Conservation (phyloP, 2,888 invertebrate genomes). For the Masnerella sp. region DNA sequence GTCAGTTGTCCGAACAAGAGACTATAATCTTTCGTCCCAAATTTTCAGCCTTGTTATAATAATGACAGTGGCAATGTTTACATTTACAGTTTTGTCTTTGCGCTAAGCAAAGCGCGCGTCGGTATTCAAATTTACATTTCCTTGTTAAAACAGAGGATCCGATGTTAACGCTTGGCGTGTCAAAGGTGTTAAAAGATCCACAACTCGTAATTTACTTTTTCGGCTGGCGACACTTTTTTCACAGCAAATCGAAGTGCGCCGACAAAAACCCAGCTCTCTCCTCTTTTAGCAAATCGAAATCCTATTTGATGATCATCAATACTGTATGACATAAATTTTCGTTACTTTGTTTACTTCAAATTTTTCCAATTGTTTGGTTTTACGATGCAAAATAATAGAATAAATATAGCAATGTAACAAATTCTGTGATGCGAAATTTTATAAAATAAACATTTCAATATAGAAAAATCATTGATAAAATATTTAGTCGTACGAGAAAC, state of each 20-base stretch:
- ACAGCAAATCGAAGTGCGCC: conserved; percentile 17
- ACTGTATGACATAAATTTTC: too few relatives aligned
- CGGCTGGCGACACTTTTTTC: conserved; percentile 23
- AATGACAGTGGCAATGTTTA: conserved; percentile 39
- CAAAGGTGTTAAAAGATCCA: conserved; percentile 44
- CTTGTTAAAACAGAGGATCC: conserved; percentile 42
- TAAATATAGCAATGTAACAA: too few relatives aligned
- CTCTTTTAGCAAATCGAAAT: neutral
- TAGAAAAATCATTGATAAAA: too few relatives aligned
- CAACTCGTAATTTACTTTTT: conserved; percentile 36
- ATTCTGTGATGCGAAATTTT: too few relatives aligned
- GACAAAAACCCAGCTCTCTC: neutral
- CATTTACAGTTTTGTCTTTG: conserved; percentile 42
- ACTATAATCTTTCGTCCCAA: conserved; percentile 19
- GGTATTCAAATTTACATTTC: conserved; percentile 48
- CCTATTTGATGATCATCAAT: too few relatives aligned
- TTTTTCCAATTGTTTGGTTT: too few relatives aligned
- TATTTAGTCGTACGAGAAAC: too few relatives aligned
- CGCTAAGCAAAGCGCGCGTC: conserved; percentile 32
- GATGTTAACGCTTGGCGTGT: conserved; percentile 39
- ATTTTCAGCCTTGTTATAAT: conserved; percentile 25
- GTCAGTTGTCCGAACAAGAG: conserved; percentile 27
- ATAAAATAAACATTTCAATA: too few relatives aligned
- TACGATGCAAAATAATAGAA: too few relatives aligned
- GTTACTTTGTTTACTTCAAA: too few relatives aligned